Percentiles rank a stretch among this genome's conserved stretches.
Conservation (phyloP, 2,888 invertebrate genomes). For the Tinea trinotella region DNA sequence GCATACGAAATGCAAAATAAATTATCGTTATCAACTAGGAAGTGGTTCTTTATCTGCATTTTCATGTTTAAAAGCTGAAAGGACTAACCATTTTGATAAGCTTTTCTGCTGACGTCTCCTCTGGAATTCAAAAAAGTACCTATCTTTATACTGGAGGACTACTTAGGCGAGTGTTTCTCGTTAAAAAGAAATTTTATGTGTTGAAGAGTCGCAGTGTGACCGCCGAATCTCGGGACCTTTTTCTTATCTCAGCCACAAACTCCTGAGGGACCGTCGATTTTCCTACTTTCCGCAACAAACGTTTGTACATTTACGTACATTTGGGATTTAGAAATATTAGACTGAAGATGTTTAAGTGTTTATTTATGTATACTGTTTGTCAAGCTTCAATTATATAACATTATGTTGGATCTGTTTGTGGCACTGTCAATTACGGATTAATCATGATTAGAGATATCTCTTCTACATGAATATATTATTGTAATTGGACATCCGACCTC, state of each 20-base stretch:
- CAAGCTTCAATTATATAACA: background rate
- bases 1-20: constrained; percentile 3
- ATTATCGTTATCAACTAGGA: background rate
- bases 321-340: constrained; percentile 17
- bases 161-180: constrained; percentile 20
- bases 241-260: constrained; percentile 24
- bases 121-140: constrained; percentile 17
- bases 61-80: constrained; percentile 4
- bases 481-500: too few relatives aligned
- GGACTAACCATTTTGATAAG: constrained; percentile 17
- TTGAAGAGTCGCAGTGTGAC: constrained; percentile 23
- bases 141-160: constrained; percentile 16
- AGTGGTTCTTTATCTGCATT: constrained; percentile 2
- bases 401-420: background rate
- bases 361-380: constrained; percentile 8
- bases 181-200: constrained; percentile 25
- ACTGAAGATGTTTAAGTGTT: constrained; percentile 13
- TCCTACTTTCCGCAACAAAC: constrained; percentile 26
- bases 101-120: constrained; percentile 17
- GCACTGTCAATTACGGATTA: background rate
- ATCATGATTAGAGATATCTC: background rate
- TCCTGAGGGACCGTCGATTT: constrained; percentile 25
- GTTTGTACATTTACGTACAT: constrained; percentile 20
- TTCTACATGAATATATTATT: too few relatives aligned
- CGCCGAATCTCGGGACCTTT: constrained; percentile 25